These are phyloP conservation scores for Teinopalpus imperialis DNA, from an alignment of 2,888 invertebrate species.

Conservation along the genomic window DNA sequence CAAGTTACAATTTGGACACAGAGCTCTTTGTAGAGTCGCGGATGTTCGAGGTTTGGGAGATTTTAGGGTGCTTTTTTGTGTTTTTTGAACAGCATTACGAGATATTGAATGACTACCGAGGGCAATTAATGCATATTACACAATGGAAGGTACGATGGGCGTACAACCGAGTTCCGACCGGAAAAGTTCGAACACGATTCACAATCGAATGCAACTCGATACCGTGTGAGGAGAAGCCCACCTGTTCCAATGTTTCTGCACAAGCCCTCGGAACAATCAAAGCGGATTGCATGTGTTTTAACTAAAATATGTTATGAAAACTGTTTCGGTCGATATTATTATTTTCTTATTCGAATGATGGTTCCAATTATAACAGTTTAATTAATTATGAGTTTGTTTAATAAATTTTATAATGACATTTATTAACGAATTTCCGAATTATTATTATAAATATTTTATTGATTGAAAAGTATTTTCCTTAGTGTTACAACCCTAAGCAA, in stretches of 20 bases:
- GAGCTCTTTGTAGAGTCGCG: constrained; percentile 46
- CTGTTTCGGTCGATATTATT: background rate
- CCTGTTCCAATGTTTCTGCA: constrained; percentile 47
- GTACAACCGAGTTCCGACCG: constrained; percentile 75
- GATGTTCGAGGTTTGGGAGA: constrained; percentile 64
- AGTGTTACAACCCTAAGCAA: background rate
- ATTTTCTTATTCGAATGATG: no score
- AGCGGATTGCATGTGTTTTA: constrained; percentile 1
- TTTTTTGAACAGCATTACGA: constrained; percentile 57
- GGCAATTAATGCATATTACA: constrained; percentile 73
- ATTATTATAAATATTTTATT: no score
- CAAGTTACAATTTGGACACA: constrained; percentile 60
- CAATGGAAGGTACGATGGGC: constrained; percentile 60
- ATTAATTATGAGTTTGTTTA: no score
- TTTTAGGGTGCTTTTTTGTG: constrained; percentile 58
- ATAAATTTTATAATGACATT: no score
- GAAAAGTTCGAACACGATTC: constrained; percentile 65
- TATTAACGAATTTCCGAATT: no score
- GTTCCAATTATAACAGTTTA: no score
- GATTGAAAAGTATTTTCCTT: no score
- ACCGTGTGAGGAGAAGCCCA: constrained; percentile 56
- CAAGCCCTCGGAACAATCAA: constrained; percentile 8
- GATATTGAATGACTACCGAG: constrained; percentile 73
- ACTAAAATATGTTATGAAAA: constrained; percentile 6
- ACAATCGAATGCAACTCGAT: constrained; percentile 66